A percentile compares a stretch with the other conserved stretches of the same genome.
phyloP scores from a whole-genome alignment of 2,797 vertebrate species.

The Sardinella longiceps region DNA sequence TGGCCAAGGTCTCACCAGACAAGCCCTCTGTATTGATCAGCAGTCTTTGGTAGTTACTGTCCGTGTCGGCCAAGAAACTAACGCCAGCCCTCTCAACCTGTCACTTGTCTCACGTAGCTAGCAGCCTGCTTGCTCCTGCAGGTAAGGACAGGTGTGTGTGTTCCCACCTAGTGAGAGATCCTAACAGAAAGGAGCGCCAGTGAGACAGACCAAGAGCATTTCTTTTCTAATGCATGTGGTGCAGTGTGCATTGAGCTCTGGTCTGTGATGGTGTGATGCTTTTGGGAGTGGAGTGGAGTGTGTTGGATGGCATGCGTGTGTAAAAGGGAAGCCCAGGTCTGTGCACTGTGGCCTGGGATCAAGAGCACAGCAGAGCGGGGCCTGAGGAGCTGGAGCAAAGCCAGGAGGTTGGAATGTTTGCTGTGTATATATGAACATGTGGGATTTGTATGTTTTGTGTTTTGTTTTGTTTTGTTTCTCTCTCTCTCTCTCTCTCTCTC shows the following conservation, averaged over 20 bases:
- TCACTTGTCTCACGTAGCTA: conserved; percentile 79
- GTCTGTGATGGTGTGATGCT: not conserved
- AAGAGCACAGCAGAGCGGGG: not conserved
- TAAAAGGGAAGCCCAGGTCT: not conserved
- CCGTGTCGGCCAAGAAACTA: conserved; percentile 52
- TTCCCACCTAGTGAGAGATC: not conserved
- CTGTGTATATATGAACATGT: not conserved
- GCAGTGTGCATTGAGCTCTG: not conserved
- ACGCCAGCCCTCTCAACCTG: conserved; percentile 75
- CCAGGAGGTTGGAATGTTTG: conserved; percentile 1
- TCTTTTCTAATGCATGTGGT: conserved; percentile 53
- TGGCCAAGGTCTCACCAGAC: not conserved
- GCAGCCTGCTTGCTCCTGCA: conserved; percentile 80
- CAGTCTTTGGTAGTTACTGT: not conserved
- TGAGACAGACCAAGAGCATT: not conserved
- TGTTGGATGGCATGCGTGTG: not conserved
- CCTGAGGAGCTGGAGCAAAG: not conserved
- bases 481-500: too few species aligned
- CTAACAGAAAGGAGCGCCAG: not conserved
- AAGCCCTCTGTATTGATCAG: not conserved
- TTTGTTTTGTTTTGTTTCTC: not conserved
- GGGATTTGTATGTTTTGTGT: conserved; percentile 21
- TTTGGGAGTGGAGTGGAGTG: not conserved
- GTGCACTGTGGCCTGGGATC: not conserved
- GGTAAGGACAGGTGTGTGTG: conserved; percentile 80